phyloP scores from a whole-genome alignment of 2,113 vertebrate genomes.

The Isichthys henryi region DNA sequence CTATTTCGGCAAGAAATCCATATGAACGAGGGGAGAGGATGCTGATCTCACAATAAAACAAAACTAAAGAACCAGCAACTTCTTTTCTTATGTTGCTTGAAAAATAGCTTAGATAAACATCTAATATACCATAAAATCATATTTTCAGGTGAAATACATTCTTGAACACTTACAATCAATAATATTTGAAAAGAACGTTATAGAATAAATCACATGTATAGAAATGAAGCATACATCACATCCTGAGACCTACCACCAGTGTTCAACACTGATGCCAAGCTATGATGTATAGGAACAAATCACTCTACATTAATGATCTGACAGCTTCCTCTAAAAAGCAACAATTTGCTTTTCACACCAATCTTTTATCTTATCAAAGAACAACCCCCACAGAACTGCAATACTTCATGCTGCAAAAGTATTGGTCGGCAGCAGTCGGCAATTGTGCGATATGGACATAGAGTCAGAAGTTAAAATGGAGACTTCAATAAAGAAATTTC shows the following conservation, averaged over 20 bases:
- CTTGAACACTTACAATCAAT: neutral
- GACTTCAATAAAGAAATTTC: neutral
- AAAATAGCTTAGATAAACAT: neutral
- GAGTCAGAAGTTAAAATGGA: neutral
- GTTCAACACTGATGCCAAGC: neutral
- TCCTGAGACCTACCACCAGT: neutral
- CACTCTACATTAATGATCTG: neutral
- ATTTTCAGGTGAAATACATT: neutral
- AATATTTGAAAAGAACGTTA: neutral
- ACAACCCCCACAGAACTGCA: neutral
- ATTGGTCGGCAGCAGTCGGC: neutral
- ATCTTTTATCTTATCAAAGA: neutral
- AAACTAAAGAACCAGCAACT: neutral
- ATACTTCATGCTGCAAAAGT: conserved; percentile 8
- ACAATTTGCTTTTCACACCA: neutral
- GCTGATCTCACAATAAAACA: neutral
- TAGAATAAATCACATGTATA: neutral
- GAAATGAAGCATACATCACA: neutral
- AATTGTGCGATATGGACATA: neutral
- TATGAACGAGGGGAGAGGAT: neutral
- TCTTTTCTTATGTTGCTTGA: neutral
- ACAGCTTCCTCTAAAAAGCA: neutral
- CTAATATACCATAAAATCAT: neutral
- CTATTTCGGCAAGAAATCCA: neutral
- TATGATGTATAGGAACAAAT: neutral